Conservation (phyloP, 2,888 invertebrate genomes). For the Platycheirus albimanus region DNA sequence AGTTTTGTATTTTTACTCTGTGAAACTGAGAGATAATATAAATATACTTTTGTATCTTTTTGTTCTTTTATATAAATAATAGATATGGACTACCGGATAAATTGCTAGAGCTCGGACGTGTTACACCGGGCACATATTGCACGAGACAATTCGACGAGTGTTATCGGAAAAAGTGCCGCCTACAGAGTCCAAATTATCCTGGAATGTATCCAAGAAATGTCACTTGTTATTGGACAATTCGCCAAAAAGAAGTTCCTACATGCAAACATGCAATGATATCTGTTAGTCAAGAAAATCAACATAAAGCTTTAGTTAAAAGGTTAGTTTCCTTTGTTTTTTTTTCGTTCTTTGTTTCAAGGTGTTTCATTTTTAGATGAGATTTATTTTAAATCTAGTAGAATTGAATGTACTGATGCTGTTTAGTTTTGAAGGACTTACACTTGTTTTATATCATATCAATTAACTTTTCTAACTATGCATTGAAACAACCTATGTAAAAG, state of each 20-base stretch:
- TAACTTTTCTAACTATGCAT: too few relatives aligned
- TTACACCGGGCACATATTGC: slow-evolving; percentile 92
- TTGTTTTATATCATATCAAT: too few relatives aligned
- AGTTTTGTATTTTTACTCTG: too few relatives aligned
- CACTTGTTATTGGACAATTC: slow-evolving; percentile 94
- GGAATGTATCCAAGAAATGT: slow-evolving; percentile 92
- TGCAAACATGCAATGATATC: slow-evolving; percentile 96
- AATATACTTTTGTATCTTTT: slow-evolving; percentile 1
- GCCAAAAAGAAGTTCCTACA: slow-evolving; percentile 92
- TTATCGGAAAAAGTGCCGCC: slow-evolving; percentile 91
- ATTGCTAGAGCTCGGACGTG: slow-evolving; percentile 91
- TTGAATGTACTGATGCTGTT: too few relatives aligned
- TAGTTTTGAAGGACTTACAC: too few relatives aligned
- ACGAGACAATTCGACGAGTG: slow-evolving; percentile 93
- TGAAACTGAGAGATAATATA: slow-evolving; percentile 15
- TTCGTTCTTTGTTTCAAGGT: background rate
- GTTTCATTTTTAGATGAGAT: too few relatives aligned
- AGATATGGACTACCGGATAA: slow-evolving; percentile 90
- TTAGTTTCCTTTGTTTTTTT: slow-evolving; percentile 74
- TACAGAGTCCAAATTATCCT: slow-evolving; percentile 95
- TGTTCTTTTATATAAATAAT: slow-evolving; percentile 28
- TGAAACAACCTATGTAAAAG: too few relatives aligned
- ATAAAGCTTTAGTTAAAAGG: slow-evolving; percentile 83
- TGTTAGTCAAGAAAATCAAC: slow-evolving; percentile 89
- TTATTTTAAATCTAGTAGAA: too few relatives aligned